phyloP scores from a whole-genome alignment of 2,888 invertebrate genomes.

The Drosophila imparisetae region DNA sequence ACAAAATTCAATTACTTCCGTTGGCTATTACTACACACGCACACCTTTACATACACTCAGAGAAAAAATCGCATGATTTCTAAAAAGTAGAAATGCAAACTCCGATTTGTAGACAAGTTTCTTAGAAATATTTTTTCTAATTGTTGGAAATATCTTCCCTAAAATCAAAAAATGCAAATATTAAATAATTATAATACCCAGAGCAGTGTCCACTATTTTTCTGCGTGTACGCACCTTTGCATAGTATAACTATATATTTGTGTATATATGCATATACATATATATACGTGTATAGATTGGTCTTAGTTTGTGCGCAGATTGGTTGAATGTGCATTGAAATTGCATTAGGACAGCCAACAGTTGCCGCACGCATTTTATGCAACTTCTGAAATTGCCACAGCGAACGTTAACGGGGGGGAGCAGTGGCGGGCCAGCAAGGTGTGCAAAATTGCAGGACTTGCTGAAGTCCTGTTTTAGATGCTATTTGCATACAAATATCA shows the following conservation, averaged over 20 bases:
- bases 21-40: slow-evolving; percentile 68
- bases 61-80: background rate
- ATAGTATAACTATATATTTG: slow-evolving; percentile 2
- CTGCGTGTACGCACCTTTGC: slow-evolving; percentile 15
- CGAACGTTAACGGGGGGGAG: background rate
- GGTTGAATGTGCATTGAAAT: slow-evolving; percentile 51
- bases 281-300: slow-evolving; percentile 22
- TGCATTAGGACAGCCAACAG: slow-evolving; percentile 77
- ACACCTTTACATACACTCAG: slow-evolving; percentile 14
- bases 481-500: background rate
- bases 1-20: slow-evolving; percentile 79
- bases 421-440: slow-evolving; percentile 13
- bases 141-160: background rate
- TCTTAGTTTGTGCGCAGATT: slow-evolving; percentile 2
- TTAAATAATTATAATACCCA: too few species aligned
- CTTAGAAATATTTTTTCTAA: background rate
- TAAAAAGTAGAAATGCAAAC: background rate
- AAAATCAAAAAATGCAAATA: background rate
- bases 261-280: slow-evolving; percentile 20
- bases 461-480: background rate
- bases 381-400: slow-evolving; percentile 44
- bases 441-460: slow-evolving; percentile 11
- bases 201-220: background rate
- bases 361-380: slow-evolving; percentile 72
- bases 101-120: background rate